Evolutionary conservation across 2,113 vertebrate species (phyloP).

Genomic region (Salvelinus alpinus): DNA sequence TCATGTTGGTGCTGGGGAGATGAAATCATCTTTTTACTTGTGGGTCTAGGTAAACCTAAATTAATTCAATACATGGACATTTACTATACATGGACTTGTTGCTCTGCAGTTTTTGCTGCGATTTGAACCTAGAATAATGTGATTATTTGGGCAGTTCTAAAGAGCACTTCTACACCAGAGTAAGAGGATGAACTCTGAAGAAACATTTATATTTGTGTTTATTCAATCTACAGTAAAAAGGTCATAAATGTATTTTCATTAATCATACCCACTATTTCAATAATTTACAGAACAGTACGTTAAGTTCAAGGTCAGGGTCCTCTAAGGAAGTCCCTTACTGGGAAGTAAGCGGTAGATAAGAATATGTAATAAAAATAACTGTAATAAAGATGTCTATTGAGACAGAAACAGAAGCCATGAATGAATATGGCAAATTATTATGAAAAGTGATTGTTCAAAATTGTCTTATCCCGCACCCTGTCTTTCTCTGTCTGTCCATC

Average conservation of each 20-base stretch:
- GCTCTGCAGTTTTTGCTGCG: not conserved
- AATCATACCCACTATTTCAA: not conserved
- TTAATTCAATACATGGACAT: not conserved
- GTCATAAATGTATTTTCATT: too few species aligned
- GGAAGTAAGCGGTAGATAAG: not conserved
- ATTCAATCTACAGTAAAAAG: too few species aligned
- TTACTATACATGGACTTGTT: not conserved
- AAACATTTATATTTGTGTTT: too few species aligned
- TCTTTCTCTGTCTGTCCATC: not conserved
- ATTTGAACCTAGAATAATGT: not conserved
- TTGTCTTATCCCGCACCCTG: not conserved
- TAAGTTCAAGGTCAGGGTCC: not conserved
- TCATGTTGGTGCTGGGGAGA: not conserved
- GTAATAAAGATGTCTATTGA: not conserved
- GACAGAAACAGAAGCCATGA: not conserved
- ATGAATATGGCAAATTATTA: not conserved
- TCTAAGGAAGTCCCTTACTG: not conserved
- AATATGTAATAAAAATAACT: not conserved
- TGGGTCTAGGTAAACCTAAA: not conserved
- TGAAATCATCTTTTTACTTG: not conserved
- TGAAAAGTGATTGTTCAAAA: not conserved
- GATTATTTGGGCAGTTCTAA: not conserved
- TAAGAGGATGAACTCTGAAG: too few species aligned
- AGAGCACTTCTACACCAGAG: too few species aligned
- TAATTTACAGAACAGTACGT: not conserved